Percentiles rank a stretch among this genome's conserved stretches.
phyloP scores from a whole-genome alignment of 2,113 vertebrate species.

The Sinocyclocheilus maitianheensis region DNA sequence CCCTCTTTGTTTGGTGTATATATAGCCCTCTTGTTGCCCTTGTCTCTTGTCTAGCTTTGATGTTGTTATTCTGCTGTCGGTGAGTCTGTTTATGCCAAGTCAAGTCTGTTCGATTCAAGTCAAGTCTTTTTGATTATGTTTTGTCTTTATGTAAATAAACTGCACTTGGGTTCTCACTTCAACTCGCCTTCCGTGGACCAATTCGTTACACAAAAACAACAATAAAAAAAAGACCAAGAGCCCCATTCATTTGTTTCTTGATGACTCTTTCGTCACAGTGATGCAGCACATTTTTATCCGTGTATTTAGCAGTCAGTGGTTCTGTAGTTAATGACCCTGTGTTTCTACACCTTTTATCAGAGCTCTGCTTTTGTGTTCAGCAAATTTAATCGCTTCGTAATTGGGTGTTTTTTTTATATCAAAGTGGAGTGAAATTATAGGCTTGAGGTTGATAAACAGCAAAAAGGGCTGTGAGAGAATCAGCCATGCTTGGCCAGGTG shows the following conservation, averaged over 20 bases:
- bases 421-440: constrained; percentile 65
- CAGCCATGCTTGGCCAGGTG: constrained; percentile 59
- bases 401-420: constrained; percentile 64
- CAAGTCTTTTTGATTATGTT: no score
- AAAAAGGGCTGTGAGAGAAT: constrained; percentile 55
- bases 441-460: constrained; percentile 59
- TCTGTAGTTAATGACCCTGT: constrained; percentile 54
- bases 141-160: no score
- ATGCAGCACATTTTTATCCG: not conserved
- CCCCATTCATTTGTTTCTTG: constrained; percentile 1
- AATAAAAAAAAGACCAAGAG: not conserved
- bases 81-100: no score
- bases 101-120: no score
- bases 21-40: no score
- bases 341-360: constrained; percentile 53
- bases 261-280: constrained; percentile 20
- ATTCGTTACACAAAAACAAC: no score
- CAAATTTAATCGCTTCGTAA: constrained; percentile 66
- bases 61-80: no score
- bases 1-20: no score
- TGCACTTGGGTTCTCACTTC: no score
- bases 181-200: no score
- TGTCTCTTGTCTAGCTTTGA: no score
- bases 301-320: not conserved
- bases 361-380: constrained; percentile 58